Base-by-base conservation (phyloP, 2,888 invertebrate genomes). In the Resseliella maxima region DNA sequence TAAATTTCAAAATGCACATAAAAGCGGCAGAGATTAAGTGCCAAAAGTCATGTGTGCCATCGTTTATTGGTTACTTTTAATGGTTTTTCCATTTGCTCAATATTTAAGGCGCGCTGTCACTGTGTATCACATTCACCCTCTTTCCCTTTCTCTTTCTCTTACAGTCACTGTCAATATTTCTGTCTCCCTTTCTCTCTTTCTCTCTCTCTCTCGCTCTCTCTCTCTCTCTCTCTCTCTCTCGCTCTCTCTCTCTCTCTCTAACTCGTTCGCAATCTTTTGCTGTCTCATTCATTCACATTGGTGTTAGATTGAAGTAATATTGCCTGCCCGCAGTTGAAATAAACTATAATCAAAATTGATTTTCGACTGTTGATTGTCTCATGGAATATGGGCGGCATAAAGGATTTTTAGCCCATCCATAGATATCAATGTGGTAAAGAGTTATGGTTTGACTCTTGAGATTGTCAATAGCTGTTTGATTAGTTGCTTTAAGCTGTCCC, bases 281-380 rank as follows among this genome's bases (percentile, higher is more conserved):
- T 41, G 5, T 41, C 41, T 41, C 41, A 41, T 41, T 50, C 46
- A 18, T 50, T 50, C 18, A 50, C 15, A 8, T 45, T 5, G 5
- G 12, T 45, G n/a, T n/a, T n/a, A n/a, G 24, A n/a, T 24, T 27
- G n/a, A 3, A 24, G 24, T 59, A 3, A 2, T 72, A 31, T 72
- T 5, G 72, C 12, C 18, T 8, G 12, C 72, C 72, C 72, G 27
- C 35, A 72, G 72, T 31, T 10, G 31, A 18, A 31, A 72, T 72
- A 72, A 21, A 31, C 72, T 31, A 72, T 72, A 72, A 72, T 72
- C 72, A 72, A 72, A 72, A 72, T 72, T 72, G 72, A 72, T 72
- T 72, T 72, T 72, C 72, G 72, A 72, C 72, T 72, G 72, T 72
- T 72, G 72, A 72, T 72, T 72, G 72, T 72, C 72, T 31, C 72